phyloP scores from a whole-genome alignment of 2,888 invertebrate genomes.

The Eilema caniola region DNA sequence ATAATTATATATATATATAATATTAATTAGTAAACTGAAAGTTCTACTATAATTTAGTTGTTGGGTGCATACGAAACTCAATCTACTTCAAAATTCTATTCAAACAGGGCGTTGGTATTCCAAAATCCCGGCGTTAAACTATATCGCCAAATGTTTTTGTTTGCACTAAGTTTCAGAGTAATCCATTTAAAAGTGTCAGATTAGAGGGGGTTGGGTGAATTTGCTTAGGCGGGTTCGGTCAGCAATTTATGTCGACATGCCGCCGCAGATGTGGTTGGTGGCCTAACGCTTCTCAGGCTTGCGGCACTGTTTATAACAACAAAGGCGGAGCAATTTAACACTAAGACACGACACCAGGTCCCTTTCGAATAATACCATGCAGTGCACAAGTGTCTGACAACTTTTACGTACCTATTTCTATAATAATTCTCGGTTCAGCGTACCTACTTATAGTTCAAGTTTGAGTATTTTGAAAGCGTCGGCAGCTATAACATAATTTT shows the following conservation, averaged over 20 bases:
- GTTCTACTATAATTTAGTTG: background rate
- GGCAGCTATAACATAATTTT: slow-evolving; percentile 1
- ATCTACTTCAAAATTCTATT: slow-evolving; percentile 35
- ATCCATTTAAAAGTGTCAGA: slow-evolving; percentile 80
- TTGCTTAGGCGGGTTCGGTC: slow-evolving; percentile 75
- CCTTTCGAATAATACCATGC: slow-evolving; percentile 58
- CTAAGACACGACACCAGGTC: slow-evolving; percentile 67
- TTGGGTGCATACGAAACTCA: background rate
- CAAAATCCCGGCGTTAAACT: slow-evolving; percentile 56
- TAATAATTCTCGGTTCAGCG: slow-evolving; percentile 32
- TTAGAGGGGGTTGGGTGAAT: slow-evolving; percentile 71
- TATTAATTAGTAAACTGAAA: background rate
- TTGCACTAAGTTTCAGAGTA: slow-evolving; percentile 63
- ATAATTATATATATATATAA: too few relatives aligned
- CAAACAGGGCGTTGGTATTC: slow-evolving; percentile 36
- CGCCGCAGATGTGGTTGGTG: slow-evolving; percentile 71
- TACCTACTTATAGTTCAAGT: slow-evolving; percentile 38
- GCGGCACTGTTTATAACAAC: slow-evolving; percentile 77
- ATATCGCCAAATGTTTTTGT: slow-evolving; percentile 65
- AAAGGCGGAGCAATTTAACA: slow-evolving; percentile 78
- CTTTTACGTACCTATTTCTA: slow-evolving; percentile 45
- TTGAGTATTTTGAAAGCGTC: slow-evolving; percentile 39
- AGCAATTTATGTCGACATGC: slow-evolving; percentile 74
- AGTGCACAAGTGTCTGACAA: slow-evolving; percentile 46
- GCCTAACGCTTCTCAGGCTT: slow-evolving; percentile 58